Evolutionary conservation across 2,888 invertebrate species (phyloP).

Genomic region (Lamproptera curius): DNA sequence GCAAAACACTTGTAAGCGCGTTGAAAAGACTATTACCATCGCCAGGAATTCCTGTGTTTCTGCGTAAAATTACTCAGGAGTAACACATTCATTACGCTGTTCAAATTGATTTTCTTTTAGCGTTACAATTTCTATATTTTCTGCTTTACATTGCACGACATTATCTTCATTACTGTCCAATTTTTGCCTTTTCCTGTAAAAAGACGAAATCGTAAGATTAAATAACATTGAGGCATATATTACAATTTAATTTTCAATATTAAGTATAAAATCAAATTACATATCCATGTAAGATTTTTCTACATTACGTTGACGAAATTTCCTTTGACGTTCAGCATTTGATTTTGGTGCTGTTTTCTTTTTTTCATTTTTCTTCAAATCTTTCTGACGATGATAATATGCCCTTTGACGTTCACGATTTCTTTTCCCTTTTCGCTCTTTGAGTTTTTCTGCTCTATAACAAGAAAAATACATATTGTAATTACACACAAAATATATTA

Average conservation of each 20-base stretch:
- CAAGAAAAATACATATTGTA: conserved; percentile 23
- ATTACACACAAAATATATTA: conserved; percentile 24
- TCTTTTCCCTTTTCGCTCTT: conserved; percentile 32
- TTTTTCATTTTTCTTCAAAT: conserved; percentile 31
- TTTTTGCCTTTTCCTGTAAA: conserved; percentile 35
- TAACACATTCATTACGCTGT: conserved; percentile 32
- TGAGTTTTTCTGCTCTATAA: conserved; percentile 30
- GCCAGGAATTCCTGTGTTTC: conserved; percentile 32
- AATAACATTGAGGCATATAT: conserved; percentile 32
- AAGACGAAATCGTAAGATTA: conserved; percentile 32
- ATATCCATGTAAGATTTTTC: conserved; percentile 34
- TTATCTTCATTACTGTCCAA: conserved; percentile 33
- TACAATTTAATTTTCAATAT: conserved; percentile 35
- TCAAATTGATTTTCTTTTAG: conserved; percentile 31
- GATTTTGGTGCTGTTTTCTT: conserved; percentile 31
- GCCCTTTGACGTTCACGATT: conserved; percentile 33
- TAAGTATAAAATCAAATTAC: conserved; percentile 36
- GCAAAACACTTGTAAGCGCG: conserved; percentile 38
- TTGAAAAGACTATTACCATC: conserved; percentile 35
- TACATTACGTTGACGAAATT: conserved; percentile 36
- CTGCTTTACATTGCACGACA: conserved; percentile 29
- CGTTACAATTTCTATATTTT: conserved; percentile 30
- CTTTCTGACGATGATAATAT: conserved; percentile 30
- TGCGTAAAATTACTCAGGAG: conserved; percentile 36
- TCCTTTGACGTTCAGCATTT: conserved; percentile 37